Base-by-base conservation (phyloP, 2,797 vertebrate species). In the Arctocebus calabarensis region DNA sequence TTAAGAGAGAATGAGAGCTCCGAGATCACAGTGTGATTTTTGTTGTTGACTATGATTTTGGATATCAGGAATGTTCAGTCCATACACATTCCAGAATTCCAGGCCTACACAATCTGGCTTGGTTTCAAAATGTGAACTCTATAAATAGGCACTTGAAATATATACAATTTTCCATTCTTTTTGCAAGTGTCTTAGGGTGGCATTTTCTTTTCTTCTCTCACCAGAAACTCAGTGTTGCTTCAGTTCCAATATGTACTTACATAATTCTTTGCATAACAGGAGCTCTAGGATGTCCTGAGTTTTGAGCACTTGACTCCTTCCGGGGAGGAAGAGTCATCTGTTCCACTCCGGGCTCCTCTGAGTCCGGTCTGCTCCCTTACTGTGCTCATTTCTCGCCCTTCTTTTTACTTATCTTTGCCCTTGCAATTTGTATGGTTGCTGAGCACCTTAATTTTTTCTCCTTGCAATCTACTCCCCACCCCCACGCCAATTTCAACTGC, bases 71-170 rank as follows among this genome's bases (percentile, higher is more conserved):
- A 91, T 91, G 66, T 92, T 96, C 40, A 73, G 23, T 83, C 91
- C 91, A 87, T 23, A 73, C 71, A 84, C 97, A 97, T 96, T 94
- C 75, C 64, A 96, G 91, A 96, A 97, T 97, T 95, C 97, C 82
- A 40, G 82, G 88, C 95, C 94, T 98, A 92, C 96, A 87, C 96
- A 52, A 71, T 87, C 88, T 95, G 97, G 95, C 94, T 96, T n/a
- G 71, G 66, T 85, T 94, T 93, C 92, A 97, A 81, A 84, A 48
- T 0, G 34, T 20, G 40, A 74, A 55, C 29, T 86, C 68, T 95
- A 48, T 97, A 97, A 61, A 87, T 84, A 66, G 45, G 78, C 75
- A 81, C 94, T 97, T 94, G 91, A 97, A 96, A 95, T 91, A 4
- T 0, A 85, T 73, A 37, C 89, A 71, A 70, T 88, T 96, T 97